Percentiles rank a stretch among this genome's conserved stretches.
phyloP scores from a whole-genome alignment of 2,113 vertebrate genomes.

The Amazona vittata region DNA sequence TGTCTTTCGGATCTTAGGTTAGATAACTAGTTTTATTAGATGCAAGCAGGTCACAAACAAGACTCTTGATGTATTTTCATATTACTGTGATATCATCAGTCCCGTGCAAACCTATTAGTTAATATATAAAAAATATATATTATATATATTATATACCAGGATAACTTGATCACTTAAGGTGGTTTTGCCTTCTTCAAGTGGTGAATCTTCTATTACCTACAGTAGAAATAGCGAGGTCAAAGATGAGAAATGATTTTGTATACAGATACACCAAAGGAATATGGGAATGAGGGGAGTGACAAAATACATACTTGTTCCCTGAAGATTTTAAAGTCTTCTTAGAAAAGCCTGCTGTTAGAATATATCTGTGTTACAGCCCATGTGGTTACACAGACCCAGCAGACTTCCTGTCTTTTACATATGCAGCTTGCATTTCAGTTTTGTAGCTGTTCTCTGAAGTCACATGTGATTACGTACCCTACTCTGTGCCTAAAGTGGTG shows the following conservation, averaged over 20 bases:
- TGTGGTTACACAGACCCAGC: neutral
- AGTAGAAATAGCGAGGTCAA: neutral
- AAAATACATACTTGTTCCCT: neutral
- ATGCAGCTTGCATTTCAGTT: neutral
- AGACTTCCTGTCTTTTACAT: neutral
- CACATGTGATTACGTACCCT: neutral
- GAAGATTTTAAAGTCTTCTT: neutral
- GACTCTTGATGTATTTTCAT: neutral
- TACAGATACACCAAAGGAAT: neutral
- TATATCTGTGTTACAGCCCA: rapidly evolving
- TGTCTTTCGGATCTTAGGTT: neutral
- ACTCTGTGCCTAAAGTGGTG: neutral
- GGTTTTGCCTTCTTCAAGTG: neutral
- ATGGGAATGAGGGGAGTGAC: neutral
- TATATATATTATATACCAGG: neutral
- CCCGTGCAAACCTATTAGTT: neutral
- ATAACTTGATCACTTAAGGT: neutral
- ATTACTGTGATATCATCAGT: neutral
- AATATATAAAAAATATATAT: neutral
- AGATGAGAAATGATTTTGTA: neutral
- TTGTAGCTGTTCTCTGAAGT: neutral
- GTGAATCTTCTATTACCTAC: neutral
- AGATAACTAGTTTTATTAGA: neutral
- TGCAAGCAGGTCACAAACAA: neutral
- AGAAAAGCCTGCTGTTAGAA: neutral